Evolutionary conservation across 2,113 vertebrate genomes (phyloP), one percentile per base, ranked within the genome.

Genomic region (Grammomys dolichurus): DNA sequence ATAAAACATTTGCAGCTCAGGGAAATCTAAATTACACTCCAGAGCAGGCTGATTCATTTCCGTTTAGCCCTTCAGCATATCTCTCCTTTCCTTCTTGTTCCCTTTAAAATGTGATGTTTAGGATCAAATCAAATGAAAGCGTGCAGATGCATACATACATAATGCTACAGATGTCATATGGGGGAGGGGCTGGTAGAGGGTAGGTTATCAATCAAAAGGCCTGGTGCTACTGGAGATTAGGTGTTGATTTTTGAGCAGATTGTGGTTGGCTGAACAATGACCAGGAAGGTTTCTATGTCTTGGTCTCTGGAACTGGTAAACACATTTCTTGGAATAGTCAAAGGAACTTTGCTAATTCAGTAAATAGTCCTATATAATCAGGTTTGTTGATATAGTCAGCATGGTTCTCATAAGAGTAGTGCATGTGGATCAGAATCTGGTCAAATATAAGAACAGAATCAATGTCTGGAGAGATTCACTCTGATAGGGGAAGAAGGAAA

Each of bases 71-170:
- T 51, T 78, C 14, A 16, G 73, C 43, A 63, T 26, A 48, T 91
- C 20, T 90, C 80, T 90, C 4, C 56, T 75, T 65, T 89, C 28
- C 13, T 36, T 4, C 5, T 40, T 43, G 22, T 31, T 82, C 28
- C 40, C 31, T 81, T 78, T 87, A 77, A 89, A 89, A 82, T 4
- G 54, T 70, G 43, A 76, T 12, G 54, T 89, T 92, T 31, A 95
- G 85, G 95, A 96, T 84, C 54, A 90, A 94, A 93, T 85, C 3
- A 28, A 92, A 51, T 58, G 78, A 63, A 86, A 72, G n/a, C 78
- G 89, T 77, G 93, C 7, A 28, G 91, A 69, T 48, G 28, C 10
- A 20, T 46, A 56, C 46, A 20, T 14, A 24, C 46, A 33, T 0
- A 2, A 58, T 22, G 24, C 22, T 24, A 48, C 3, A 40, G 70